phyloP scores from a whole-genome alignment of 2,797 vertebrate species.

The Alexandromys oeconomus region DNA sequence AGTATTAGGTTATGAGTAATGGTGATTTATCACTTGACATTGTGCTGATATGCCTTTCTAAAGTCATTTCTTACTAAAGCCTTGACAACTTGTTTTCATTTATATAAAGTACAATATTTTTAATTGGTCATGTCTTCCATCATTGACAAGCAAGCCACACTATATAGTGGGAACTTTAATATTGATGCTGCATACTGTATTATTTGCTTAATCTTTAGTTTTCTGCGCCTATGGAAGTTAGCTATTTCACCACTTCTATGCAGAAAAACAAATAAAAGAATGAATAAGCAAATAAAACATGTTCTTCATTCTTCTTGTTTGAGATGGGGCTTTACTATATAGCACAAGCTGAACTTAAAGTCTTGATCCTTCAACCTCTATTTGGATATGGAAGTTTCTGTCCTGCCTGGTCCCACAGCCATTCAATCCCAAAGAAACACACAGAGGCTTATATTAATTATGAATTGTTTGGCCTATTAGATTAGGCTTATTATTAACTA shows the following conservation, averaged over 20 bases:
- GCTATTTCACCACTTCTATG: slow-evolving; percentile 32
- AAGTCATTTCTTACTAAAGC: slow-evolving; percentile 53
- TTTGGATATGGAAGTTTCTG: too few species aligned
- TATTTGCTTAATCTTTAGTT: slow-evolving; percentile 19
- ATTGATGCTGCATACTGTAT: background rate
- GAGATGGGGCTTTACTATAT: background rate
- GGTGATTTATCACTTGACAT: slow-evolving; percentile 50
- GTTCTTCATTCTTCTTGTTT: background rate
- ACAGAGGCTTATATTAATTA: too few species aligned
- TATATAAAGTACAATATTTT: slow-evolving; percentile 57
- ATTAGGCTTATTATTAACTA: too few species aligned
- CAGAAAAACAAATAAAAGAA: background rate
- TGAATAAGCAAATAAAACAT: background rate
- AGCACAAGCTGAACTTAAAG: background rate
- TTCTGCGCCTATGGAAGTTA: slow-evolving; percentile 24
- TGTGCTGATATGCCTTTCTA: slow-evolving; percentile 19
- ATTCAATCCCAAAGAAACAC: too few species aligned
- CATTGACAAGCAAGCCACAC: slow-evolving; percentile 34
- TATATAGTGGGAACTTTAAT: slow-evolving; percentile 52
- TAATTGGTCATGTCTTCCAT: slow-evolving; percentile 58
- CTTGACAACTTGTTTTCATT: slow-evolving; percentile 46
- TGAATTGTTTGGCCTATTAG: too few species aligned
- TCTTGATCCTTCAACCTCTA: background rate
- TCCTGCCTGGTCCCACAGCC: too few species aligned
- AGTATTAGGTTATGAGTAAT: slow-evolving; percentile 23